These are phyloP conservation scores for Brachynemurus nebulosus DNA, from an alignment of 2,888 invertebrate species.

Conservation along the genomic window DNA sequence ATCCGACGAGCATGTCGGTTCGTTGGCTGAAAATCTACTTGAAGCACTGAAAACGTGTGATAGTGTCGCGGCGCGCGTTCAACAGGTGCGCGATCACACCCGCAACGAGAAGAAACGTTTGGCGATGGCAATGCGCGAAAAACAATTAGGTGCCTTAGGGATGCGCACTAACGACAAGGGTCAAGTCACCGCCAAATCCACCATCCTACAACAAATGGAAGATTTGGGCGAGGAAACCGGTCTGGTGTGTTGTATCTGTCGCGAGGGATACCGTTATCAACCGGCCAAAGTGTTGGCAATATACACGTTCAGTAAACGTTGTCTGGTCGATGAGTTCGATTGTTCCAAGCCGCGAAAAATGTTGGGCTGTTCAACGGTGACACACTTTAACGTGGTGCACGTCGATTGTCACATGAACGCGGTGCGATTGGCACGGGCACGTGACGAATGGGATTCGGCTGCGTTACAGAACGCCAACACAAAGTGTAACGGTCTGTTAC, in stretches of 20 bases:
- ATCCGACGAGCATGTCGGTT: constrained; percentile 93
- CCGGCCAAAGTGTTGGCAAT: constrained; percentile 88
- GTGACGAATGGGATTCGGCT: constrained; percentile 98
- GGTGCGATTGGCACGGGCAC: constrained; percentile 50
- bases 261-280: constrained; percentile 94
- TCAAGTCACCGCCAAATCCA: constrained; percentile 79
- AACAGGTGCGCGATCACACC: constrained; percentile 87
- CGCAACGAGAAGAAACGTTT: constrained; percentile 91
- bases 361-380: constrained; percentile 83
- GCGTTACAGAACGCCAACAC: constrained; percentile 97
- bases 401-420: constrained; percentile 97
- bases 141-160: constrained; percentile 87
- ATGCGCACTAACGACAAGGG: constrained; percentile 96
- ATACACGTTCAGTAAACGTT: constrained; percentile 93
- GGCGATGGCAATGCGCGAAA: constrained; percentile 96
- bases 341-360: constrained; percentile 69
- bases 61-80: constrained; percentile 71
- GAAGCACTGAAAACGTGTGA: constrained; percentile 70
- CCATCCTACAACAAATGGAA: constrained; percentile 84
- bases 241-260: constrained; percentile 91
- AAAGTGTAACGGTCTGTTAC: constrained; percentile 89
- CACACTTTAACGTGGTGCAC: constrained; percentile 97
- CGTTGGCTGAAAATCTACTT: constrained; percentile 89
- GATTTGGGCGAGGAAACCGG: constrained; percentile 93
- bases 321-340: constrained; percentile 87